Base-by-base conservation (phyloP, 2,888 invertebrate species). In the Andrena bucephala region DNA sequence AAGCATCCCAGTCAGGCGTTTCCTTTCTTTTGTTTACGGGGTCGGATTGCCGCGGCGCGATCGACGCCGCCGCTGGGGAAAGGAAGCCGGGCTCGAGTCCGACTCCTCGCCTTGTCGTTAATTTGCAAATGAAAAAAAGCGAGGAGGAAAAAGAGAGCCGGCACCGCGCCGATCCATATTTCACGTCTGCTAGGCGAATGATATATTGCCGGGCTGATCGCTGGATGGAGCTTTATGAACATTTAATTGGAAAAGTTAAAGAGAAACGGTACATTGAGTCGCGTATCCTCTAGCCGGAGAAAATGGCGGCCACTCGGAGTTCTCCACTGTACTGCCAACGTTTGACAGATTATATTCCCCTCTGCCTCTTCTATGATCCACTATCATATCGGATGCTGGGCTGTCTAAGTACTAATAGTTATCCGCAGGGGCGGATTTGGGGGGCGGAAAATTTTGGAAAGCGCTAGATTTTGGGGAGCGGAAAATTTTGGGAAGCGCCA, bases 11-110 rank as follows among this genome's bases (percentile, higher is more conserved):
- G 78, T 67, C 80, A 62, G 66, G 60, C 66, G 71, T 80, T 80
- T 80, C 80, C 80, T 80, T 78, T 71, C 80, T 66, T 80, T 80
- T 71, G 71, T 78, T 78, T 78, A 80, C 71, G 48, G 54, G 29
- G 20, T 52, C 36, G 36, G 24, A 57, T 72, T 65, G 65, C 16
- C 63, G 71, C 42, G 20, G 67, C 31, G 13, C 54, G 42, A 77
- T 70, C 71, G 71, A 62, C 67, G 60, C 27, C 6, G 0, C 6
- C n/a, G 42, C 33, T 27, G 29, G 29, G 77, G 36, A 33, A 31
- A 74, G 57, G 57, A 66, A 66, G 42, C 36, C 29, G 20, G 29
- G 20, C 67, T 29, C 24, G 8, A 29, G 50, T 67, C 29, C n/a
- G 16, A 31, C 31, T n/a, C 16, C 29, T 42, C 16, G 24, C 10